phyloP scores from a whole-genome alignment of 2,888 invertebrate genomes.

The Dendrolimus houi region DNA sequence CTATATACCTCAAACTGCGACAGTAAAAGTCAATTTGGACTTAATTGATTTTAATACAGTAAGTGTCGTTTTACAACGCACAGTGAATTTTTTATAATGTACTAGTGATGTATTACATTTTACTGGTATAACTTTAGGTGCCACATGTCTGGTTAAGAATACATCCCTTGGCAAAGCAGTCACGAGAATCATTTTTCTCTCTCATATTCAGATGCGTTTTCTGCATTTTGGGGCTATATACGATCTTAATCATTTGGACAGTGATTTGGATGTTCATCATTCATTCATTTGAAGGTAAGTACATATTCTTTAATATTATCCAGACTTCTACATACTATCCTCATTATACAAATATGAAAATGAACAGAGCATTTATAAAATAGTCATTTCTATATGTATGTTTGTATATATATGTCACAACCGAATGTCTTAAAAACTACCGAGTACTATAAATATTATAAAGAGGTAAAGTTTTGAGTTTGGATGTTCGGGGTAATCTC shows the following conservation, averaged over 20 bases:
- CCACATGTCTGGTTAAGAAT: conserved; percentile 67
- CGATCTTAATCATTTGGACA: conserved; percentile 79
- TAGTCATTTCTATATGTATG: no score
- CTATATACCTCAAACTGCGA: not conserved
- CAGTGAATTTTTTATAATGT: no score
- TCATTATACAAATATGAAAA: no score
- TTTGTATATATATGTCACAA: no score
- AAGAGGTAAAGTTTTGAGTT: no score
- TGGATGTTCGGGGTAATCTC: no score
- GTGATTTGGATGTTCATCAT: conserved; percentile 79
- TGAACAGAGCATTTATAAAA: no score
- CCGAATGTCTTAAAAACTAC: no score
- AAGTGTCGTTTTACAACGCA: not conserved
- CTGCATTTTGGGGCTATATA: conserved; percentile 77
- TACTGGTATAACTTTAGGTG: conserved; percentile 19
- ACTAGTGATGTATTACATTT: no score
- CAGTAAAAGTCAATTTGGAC: no score
- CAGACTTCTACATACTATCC: not conserved
- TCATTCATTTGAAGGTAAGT: conserved; percentile 78
- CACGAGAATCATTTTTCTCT: conserved; percentile 47
- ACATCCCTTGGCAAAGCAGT: conserved; percentile 62
- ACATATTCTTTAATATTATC: not conserved
- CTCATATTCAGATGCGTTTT: conserved; percentile 66
- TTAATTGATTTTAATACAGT: conserved; percentile 1
- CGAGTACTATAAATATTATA: no score